Conservation (phyloP, 1,140 invertebrate genomes). For the Lethrus apterus region DNA sequence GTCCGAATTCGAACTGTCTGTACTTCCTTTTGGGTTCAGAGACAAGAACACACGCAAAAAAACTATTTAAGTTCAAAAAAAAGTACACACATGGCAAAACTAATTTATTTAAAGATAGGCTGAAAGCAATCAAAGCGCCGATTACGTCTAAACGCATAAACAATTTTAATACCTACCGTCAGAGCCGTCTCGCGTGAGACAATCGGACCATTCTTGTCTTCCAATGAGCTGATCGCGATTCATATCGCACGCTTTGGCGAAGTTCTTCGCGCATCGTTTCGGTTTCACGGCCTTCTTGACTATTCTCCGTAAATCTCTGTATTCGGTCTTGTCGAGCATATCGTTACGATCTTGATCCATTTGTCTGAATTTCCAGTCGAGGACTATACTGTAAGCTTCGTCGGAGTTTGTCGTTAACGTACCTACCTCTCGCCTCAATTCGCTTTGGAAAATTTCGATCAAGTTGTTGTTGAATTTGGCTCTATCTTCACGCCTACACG, state of each 20-base stretch:
- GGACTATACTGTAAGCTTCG: conserved; percentile 42
- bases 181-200: conserved; percentile 61
- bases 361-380: conserved; percentile 82
- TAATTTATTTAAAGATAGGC: background rate
- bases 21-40: conserved; percentile 41
- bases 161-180: conserved; percentile 41
- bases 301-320: conserved; percentile 67
- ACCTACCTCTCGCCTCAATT: conserved; percentile 53
- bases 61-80: conserved; percentile 53
- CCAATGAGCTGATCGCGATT: conserved; percentile 70
- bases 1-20: conserved; percentile 22
- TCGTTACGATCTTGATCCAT: conserved; percentile 73
- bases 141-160: background rate
- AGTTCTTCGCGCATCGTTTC: conserved; percentile 79
- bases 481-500: conserved; percentile 66
- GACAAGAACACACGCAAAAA: conserved; percentile 74
- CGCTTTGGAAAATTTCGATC: conserved; percentile 72
- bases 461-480: conserved; percentile 73
- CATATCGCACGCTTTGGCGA: conserved; percentile 76
- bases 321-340: conserved; percentile 68
- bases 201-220: conserved; percentile 73
- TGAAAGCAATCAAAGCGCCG: background rate
- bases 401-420: conserved; percentile 18
- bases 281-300: conserved; percentile 82
- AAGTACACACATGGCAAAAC: conserved; percentile 25